Evolutionary conservation across 2,888 invertebrate genomes (phyloP), one percentile per base, ranked within the genome.

Genomic region (Heliconius sara): DNA sequence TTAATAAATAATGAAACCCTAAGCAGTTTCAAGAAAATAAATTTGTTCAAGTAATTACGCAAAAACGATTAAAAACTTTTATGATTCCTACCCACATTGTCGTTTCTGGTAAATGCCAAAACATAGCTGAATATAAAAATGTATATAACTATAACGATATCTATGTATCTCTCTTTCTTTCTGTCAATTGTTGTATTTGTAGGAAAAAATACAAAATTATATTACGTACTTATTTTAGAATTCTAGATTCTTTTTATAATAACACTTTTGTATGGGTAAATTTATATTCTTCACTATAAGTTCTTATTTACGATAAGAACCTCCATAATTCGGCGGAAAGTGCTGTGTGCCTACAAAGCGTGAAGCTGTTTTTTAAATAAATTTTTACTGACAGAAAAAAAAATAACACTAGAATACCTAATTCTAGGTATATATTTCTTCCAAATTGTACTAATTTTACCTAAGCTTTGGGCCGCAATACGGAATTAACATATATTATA

Each of bases 401-500:
- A n/a, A n/a, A n/a, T 22, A 3, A 2, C n/a, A 60, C 67, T 22
- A 30, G 16, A 67, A 34, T 34, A n/a, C n/a, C n/a, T n/a, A 34
- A 9, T 2, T 34, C 34, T n/a, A 68, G 13, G 6, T 39, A 63
- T 12, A n/a, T 67, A 63, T 5, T 39, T 67, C 2, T 67, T 34
- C 22, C 34, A 68, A 39, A 52, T 52, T 68, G 34, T 67, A 22
- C 1, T 13, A 68, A 68, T 68, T 68, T 68, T 68, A 39, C 6
- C n/a, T 39, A n/a, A 39, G 13, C n/a, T n/a, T 43, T 13, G 12
- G 68, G 7, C 12, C 39, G n/a, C 5, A 12, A 68, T 68, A 13
- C 25, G 13, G 25, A 63, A 80, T 77, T 81, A 78, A 7, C 71
- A 73, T 73, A 67, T 25, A 70, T 70, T 47, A 47, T 27, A 83